Evolutionary conservation across 2,888 invertebrate species (phyloP).

Genomic region (Ceramica pisi): DNA sequence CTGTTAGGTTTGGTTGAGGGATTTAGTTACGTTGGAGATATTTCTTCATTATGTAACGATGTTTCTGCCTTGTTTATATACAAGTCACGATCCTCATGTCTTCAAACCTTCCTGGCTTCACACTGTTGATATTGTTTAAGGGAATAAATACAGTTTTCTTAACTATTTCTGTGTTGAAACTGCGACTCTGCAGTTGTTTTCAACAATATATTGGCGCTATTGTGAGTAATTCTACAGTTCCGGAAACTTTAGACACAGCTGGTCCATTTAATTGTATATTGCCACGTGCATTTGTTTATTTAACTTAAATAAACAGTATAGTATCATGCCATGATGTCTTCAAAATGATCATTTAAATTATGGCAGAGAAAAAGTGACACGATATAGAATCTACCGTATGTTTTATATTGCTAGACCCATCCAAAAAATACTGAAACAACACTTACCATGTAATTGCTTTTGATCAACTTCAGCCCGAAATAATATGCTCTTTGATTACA

Average conservation of each 20-base stretch:
- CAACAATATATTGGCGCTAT: background rate
- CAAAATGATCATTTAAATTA: background rate
- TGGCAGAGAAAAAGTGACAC: background rate
- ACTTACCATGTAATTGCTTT: background rate
- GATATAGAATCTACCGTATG: background rate
- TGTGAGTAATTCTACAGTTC: slow-evolving; percentile 3
- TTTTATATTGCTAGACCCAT: background rate
- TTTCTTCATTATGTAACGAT: slow-evolving; percentile 63
- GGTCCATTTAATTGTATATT: slow-evolving; percentile 11
- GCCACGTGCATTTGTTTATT: slow-evolving; percentile 12
- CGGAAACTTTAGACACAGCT: slow-evolving; percentile 20
- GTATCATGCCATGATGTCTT: background rate
- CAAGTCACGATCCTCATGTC: slow-evolving; percentile 65
- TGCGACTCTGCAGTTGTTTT: background rate
- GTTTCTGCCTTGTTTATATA: slow-evolving; percentile 58
- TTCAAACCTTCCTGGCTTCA: slow-evolving; percentile 67
- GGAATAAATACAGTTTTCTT: slow-evolving; percentile 44
- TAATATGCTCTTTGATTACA: background rate
- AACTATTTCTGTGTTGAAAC: slow-evolving; percentile 22
- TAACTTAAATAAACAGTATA: slow-evolving; percentile 14
- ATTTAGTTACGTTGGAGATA: slow-evolving; percentile 35
- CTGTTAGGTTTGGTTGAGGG: slow-evolving; percentile 15
- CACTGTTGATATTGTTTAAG: slow-evolving; percentile 58
- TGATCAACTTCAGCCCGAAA: too few species aligned
- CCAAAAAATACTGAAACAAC: background rate